Conservation (phyloP, 64 coral and sea anemone species). For the Stichodactyla helianthus region DNA sequence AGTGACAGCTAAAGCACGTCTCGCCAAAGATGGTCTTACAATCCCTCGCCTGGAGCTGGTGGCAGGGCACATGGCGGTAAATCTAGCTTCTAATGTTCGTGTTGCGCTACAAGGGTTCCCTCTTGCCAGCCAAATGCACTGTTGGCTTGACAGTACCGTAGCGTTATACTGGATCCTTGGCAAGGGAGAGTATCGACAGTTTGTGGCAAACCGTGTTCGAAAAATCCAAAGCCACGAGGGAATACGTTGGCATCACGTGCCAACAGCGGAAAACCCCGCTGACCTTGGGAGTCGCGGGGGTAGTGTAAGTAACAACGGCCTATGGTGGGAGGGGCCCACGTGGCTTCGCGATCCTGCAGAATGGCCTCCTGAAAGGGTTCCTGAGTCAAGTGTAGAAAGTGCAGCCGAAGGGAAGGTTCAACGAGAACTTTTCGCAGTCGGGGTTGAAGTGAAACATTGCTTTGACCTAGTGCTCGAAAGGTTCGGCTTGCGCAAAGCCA, state of each 20-base stretch:
- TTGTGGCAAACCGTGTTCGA: conserved; percentile 36
- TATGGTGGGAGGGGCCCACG: conserved; percentile 23
- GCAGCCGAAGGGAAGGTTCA: conserved; percentile 4
- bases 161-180: conserved; percentile 46
- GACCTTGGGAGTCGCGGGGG: conserved; percentile 40
- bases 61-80: conserved; percentile 34
- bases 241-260: conserved; percentile 32
- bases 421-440: conserved; percentile 19
- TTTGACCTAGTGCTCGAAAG: conserved; percentile 21
- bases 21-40: conserved; percentile 32
- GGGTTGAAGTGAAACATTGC: background rate
- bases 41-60: conserved; percentile 42
- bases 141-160: conserved; percentile 42
- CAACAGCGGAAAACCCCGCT: conserved; percentile 40
- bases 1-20: conserved; percentile 34
- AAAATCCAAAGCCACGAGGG: conserved; percentile 30
- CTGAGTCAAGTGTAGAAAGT: background rate
- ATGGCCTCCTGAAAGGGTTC: conserved; percentile 16
- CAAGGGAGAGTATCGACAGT: conserved; percentile 38
- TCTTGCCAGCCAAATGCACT: background rate
- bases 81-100: conserved; percentile 18
- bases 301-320: background rate
- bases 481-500: conserved; percentile 34
- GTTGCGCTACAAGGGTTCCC: conserved; percentile 11
- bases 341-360: background rate